Base-by-base conservation (phyloP, 2,113 vertebrate species). In the Nibea albiflora region DNA sequence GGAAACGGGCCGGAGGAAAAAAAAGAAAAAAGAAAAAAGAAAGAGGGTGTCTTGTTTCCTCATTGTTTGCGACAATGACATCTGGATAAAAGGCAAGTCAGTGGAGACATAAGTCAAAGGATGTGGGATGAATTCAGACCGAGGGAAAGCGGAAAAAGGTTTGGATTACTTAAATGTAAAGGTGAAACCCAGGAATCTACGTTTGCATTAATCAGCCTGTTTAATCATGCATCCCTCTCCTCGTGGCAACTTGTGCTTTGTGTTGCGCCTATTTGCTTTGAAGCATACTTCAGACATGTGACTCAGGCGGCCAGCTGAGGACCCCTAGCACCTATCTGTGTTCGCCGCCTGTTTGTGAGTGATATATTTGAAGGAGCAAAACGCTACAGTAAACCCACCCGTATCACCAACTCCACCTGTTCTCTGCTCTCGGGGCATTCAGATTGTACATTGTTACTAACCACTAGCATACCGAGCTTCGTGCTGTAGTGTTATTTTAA, bases 51-150 rank as follows among this genome's bases (percentile, higher is more conserved):
- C 79, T 83, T 52, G 68, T 92, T 92, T 92, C 86, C 78, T 80
- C 57, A 84, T 90, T 92, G 89, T 91, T 87, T 76, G 67, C 26
- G 84, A 87, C 86, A 91, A 90, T 80, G 81, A 85, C 76, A 16
- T 86, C 56, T 58, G 62, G 62, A 90, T 89, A 73, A 89, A 88
- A 88, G 84, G 73, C 77, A 42, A 85, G 79, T 88, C 85, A 85
- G 71, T 52, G 15, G 87, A 90, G 86, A 81, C 80, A 78, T 24
- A 86, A 85, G 80, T 77, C 80, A 76, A 81, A 85, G 78, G 85
- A 89, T 80, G 78, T 80, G 44, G 67, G 66, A 73, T 79, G 73
- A 80, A 83, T 90, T 83, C 77, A 50, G 61, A 83, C 49, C 10
- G 26, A 78, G 77, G 67, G 52, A 69, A 69, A 74, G 52, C 26